These are phyloP conservation scores for Zeus faber DNA, from an alignment of 2,113 vertebrate genomes.

Conservation along the genomic window DNA sequence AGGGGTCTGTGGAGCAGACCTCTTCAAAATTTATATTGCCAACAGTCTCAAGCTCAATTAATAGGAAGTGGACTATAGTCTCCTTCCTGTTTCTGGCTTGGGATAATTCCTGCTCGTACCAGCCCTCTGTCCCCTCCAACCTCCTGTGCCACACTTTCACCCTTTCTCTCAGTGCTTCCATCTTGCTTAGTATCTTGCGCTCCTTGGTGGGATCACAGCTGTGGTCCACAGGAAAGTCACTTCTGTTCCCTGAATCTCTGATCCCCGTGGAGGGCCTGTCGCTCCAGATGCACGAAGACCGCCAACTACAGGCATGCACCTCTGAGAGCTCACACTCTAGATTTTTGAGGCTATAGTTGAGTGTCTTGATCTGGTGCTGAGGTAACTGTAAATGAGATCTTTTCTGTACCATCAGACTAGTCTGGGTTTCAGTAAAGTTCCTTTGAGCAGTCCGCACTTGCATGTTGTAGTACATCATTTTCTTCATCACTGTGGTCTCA, in stretches of 20 bases:
- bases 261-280: conserved; percentile 8
- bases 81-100: conserved; percentile 66
- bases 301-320: conserved; percentile 49
- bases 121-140: conserved; percentile 70
- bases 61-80: conserved; percentile 72
- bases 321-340: conserved; percentile 71
- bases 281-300: no score
- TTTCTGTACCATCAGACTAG: conserved; percentile 73
- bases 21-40: conserved; percentile 85
- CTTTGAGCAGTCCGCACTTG: conserved; percentile 75
- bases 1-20: conserved; percentile 72
- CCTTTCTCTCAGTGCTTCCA: conserved; percentile 69
- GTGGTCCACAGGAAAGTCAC: conserved; percentile 30
- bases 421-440: conserved; percentile 69
- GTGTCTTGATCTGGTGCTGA: conserved; percentile 73
- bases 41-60: conserved; percentile 81
- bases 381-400: conserved; percentile 71
- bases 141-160: conserved; percentile 70
- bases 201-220: conserved; percentile 50
- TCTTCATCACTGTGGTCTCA: conserved; percentile 85
- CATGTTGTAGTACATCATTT: conserved; percentile 92
- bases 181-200: conserved; percentile 69
- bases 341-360: conserved; percentile 76
- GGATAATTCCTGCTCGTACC: conserved; percentile 63
- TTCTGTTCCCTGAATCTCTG: conserved; percentile 37